phyloP scores from a whole-genome alignment of 2,113 vertebrate species.

The Theristicus caerulescens region DNA sequence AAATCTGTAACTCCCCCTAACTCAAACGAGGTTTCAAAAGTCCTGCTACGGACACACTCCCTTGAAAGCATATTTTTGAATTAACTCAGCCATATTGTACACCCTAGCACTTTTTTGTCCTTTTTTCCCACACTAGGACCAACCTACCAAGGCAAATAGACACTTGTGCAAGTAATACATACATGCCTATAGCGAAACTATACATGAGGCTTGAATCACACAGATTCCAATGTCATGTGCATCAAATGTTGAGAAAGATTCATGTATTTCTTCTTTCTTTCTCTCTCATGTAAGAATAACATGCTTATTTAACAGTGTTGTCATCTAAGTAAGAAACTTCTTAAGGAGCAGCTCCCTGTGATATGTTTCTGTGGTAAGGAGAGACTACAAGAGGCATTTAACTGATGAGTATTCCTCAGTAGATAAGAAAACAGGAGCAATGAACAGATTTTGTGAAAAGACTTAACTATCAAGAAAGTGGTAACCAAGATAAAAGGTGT shows the following conservation, averaged over 20 bases:
- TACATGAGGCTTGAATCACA: neutral
- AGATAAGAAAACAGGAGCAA: neutral
- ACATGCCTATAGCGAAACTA: neutral
- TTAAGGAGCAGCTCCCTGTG: accelerated
- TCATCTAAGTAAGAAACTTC: neutral
- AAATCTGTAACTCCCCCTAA: neutral
- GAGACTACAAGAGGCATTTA: neutral
- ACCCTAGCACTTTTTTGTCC: neutral
- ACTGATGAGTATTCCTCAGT: accelerated
- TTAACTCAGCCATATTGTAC: neutral
- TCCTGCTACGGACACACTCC: neutral
- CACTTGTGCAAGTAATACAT: neutral
- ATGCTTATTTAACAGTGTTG: neutral
- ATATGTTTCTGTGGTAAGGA: neutral
- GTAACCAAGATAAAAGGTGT: neutral
- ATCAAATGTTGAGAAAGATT: neutral
- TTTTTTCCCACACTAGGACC: neutral
- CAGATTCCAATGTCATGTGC: neutral
- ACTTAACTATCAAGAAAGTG: neutral
- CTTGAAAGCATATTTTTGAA: neutral
- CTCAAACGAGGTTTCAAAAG: neutral
- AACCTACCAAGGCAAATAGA: neutral
- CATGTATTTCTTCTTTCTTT: neutral
- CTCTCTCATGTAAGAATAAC: neutral
- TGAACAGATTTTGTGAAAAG: neutral